Conservation (phyloP, 2,113 vertebrate species). For the Urocynchramus pylzowi region DNA sequence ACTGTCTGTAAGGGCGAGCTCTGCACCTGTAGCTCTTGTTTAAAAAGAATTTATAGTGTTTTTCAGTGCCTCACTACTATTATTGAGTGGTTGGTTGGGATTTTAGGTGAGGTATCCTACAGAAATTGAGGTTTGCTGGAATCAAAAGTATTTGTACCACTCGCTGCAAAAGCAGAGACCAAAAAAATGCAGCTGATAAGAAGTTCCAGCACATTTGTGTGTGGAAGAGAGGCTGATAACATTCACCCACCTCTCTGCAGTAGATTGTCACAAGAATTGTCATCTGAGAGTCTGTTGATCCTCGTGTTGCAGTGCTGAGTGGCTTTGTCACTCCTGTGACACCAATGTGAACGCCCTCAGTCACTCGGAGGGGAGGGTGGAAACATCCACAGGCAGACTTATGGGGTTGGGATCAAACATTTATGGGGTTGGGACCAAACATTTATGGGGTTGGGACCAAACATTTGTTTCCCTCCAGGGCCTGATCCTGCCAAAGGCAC, state of each 20-base stretch:
- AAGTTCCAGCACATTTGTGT: background rate
- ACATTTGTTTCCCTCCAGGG: background rate
- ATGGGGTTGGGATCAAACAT: rapidly evolving
- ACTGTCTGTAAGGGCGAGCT: background rate
- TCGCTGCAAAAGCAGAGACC: background rate
- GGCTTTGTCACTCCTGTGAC: background rate
- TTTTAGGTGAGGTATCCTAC: background rate
- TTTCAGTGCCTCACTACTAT: background rate
- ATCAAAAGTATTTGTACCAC: rapidly evolving
- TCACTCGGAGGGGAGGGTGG: rapidly evolving
- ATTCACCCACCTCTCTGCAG: background rate
- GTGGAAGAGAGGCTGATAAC: background rate
- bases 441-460: too few species aligned
- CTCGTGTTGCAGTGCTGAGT: background rate
- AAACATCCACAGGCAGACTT: rapidly evolving
- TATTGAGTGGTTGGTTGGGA: background rate
- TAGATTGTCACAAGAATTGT: background rate
- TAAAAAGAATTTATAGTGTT: background rate
- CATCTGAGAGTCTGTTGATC: background rate
- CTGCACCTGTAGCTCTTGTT: rapidly evolving
- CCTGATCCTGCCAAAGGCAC: background rate
- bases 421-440: too few species aligned
- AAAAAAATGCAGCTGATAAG: background rate
- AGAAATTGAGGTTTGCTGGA: background rate
- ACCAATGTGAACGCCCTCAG: rapidly evolving